Percentiles rank a stretch among this genome's conserved stretches.
These are phyloP conservation scores for Tringa solitaria DNA, from an alignment of 2,113 vertebrate genomes.

Conservation along the genomic window DNA sequence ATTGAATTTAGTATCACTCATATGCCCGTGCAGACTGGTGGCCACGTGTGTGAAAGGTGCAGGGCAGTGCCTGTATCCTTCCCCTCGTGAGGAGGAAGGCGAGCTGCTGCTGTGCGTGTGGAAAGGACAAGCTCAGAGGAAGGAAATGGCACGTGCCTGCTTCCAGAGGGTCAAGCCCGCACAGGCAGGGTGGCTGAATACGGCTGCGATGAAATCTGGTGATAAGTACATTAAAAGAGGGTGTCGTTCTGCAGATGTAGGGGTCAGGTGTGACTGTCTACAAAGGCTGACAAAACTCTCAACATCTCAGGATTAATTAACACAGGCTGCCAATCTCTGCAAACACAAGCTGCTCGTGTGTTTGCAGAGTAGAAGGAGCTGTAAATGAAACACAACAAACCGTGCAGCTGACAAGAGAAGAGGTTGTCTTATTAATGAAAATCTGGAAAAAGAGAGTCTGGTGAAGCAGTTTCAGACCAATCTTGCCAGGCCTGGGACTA, in stretches of 20 bases:
- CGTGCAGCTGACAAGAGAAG: not conserved
- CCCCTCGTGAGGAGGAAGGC: fast-evolving
- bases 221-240: not conserved
- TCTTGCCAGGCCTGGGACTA: not conserved
- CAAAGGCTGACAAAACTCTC: not conserved
- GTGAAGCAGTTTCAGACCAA: not conserved
- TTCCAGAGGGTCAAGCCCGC: not conserved
- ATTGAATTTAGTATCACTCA: not conserved
- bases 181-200: not conserved
- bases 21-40: fast-evolving
- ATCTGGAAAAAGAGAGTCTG: not conserved
- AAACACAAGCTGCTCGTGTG: not conserved
- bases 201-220: not conserved
- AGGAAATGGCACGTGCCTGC: fast-evolving
- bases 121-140: not conserved
- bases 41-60: not conserved
- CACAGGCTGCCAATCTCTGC: not conserved
- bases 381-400: constrained; percentile 2
- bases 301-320: not conserved
- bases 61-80: not conserved
- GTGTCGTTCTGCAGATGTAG: not conserved
- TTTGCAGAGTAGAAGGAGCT: not conserved
- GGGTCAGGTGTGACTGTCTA: not conserved
- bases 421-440: not conserved
- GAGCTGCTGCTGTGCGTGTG: not conserved